Conservation (phyloP, 2,888 invertebrate genomes). For the Plebejus argus region DNA sequence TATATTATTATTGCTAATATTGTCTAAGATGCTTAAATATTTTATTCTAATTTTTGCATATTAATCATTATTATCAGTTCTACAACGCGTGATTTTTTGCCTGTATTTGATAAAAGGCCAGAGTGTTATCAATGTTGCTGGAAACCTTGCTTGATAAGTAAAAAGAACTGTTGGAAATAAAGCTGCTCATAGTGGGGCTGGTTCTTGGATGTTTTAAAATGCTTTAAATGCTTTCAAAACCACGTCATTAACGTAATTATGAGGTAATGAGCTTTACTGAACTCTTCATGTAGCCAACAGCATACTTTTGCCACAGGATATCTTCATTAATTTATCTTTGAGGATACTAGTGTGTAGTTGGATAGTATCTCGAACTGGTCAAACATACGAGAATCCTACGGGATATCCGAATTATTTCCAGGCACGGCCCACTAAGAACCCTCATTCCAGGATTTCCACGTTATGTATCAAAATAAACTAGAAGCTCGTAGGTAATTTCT, state of each 20-base stretch:
- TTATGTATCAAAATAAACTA: background rate
- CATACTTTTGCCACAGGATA: background rate
- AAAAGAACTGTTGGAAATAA: background rate
- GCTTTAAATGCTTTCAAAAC: background rate
- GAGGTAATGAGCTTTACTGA: background rate
- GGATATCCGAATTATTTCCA: background rate
- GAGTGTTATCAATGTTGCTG: slow-evolving; percentile 11
- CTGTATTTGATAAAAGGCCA: background rate
- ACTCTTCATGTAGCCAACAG: background rate
- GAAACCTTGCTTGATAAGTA: background rate
- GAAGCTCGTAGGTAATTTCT: background rate
- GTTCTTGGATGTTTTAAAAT: background rate
- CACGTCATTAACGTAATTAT: background rate
- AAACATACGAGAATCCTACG: background rate
- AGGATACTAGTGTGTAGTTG: background rate
- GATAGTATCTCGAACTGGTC: background rate
- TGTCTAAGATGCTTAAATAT: background rate
- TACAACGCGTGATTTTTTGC: slow-evolving; percentile 4
- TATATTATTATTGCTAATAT: background rate
- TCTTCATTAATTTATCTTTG: background rate
- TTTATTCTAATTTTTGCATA: background rate
- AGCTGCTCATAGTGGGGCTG: background rate
- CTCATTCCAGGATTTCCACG: background rate
- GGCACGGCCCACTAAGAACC: background rate
- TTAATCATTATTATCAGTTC: background rate